Evolutionary conservation across 2,797 vertebrate species (phyloP).

Genomic region (Sebastes umbrosus): DNA sequence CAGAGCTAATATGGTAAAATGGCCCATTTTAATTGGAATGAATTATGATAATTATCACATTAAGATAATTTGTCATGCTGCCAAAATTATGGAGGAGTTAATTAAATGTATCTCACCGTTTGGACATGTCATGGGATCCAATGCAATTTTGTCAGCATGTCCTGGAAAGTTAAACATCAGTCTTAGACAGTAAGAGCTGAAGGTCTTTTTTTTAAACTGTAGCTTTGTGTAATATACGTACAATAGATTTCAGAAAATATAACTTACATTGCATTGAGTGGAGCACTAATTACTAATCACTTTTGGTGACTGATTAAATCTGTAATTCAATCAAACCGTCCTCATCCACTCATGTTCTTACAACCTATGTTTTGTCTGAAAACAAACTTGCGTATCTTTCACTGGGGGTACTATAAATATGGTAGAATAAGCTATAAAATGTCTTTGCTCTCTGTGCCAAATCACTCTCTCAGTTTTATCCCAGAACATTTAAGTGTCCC

Average conservation of each 20-base stretch:
- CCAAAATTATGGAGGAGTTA: slow-evolving; percentile 50
- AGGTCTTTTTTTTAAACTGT: neutral
- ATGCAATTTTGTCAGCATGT: slow-evolving; percentile 29
- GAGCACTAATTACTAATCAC: neutral
- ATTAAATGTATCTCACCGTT: slow-evolving; percentile 61
- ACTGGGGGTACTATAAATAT: neutral
- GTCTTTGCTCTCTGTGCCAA: neutral
- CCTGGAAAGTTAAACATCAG: neutral
- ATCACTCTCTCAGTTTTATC: neutral
- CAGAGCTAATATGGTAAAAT: slow-evolving; percentile 36
- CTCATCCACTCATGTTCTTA: neutral
- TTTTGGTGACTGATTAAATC: neutral
- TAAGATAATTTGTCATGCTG: slow-evolving; percentile 57
- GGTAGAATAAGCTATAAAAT: neutral
- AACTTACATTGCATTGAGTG: neutral
- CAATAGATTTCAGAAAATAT: neutral
- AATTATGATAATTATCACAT: slow-evolving; percentile 47
- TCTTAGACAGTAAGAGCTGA: neutral
- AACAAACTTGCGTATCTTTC: neutral
- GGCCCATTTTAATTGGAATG: slow-evolving; percentile 35
- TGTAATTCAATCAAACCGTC: neutral
- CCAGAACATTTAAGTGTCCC: neutral
- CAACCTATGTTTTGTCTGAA: neutral
- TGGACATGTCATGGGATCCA: slow-evolving; percentile 18
- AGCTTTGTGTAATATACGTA: neutral